phyloP scores from a whole-genome alignment of 2,888 invertebrate genomes.

The Xylophagus ater region DNA sequence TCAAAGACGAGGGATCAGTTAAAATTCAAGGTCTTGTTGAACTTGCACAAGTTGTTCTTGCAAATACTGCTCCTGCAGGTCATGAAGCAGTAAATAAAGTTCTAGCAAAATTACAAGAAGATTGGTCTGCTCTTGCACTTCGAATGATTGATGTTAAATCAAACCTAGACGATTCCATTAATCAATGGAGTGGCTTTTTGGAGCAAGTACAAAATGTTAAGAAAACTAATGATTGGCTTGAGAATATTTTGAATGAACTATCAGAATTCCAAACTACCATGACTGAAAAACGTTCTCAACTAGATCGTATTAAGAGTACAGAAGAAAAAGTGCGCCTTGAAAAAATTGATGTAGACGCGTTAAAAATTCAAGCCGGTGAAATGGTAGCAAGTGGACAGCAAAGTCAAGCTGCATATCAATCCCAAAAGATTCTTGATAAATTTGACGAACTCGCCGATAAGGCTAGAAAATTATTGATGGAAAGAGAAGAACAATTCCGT shows the following conservation, averaged over 20 bases:
- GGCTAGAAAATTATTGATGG: slow-evolving; percentile 62
- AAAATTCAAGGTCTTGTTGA: slow-evolving; percentile 84
- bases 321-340: slow-evolving; percentile 85
- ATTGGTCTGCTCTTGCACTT: slow-evolving; percentile 78
- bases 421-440: slow-evolving; percentile 71
- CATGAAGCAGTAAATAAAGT: slow-evolving; percentile 78
- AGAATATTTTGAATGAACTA: slow-evolving; percentile 60
- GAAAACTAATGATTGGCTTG: slow-evolving; percentile 69
- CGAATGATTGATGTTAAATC: slow-evolving; percentile 86
- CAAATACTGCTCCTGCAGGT: slow-evolving; percentile 81
- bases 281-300: slow-evolving; percentile 73
- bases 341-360: slow-evolving; percentile 75
- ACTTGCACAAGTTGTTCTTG: slow-evolving; percentile 77
- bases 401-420: slow-evolving; percentile 69
- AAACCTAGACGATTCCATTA: slow-evolving; percentile 75
- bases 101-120: slow-evolving; percentile 71
- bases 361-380: slow-evolving; percentile 74
- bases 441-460: slow-evolving; percentile 70
- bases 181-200: slow-evolving; percentile 81
- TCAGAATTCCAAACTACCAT: slow-evolving; percentile 67
- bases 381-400: slow-evolving; percentile 79
- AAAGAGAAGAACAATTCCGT: slow-evolving; percentile 75
- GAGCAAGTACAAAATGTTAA: slow-evolving; percentile 79
- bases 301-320: slow-evolving; percentile 72
- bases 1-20: slow-evolving; percentile 85